Evolutionary conservation across 2,888 invertebrate species (phyloP).

Genomic region (Camponotus fellah): DNA sequence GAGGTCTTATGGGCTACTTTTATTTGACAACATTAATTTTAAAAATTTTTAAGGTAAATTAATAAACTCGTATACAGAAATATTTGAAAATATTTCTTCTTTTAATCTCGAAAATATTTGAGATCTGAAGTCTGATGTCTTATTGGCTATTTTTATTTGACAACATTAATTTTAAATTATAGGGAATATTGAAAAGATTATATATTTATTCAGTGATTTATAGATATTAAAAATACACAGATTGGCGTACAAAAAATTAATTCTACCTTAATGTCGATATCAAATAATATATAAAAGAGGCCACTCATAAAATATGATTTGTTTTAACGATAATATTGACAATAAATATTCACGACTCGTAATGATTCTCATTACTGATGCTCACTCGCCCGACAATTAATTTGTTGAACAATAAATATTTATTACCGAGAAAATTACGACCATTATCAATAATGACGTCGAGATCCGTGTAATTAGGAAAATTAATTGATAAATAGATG

Average conservation of each 20-base stretch:
- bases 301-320: constrained; percentile 6
- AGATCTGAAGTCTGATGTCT: background rate
- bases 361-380: constrained; percentile 13
- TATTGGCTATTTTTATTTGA: background rate
- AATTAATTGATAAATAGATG: constrained; percentile 14
- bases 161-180: background rate
- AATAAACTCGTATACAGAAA: background rate
- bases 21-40: background rate
- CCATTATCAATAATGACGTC: constrained; percentile 14
- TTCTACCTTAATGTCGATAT: background rate
- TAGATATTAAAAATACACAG: background rate
- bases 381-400: background rate
- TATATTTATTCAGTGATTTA: background rate
- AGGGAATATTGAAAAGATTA: background rate
- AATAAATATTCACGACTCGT: constrained; percentile 13
- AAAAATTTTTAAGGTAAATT: background rate
- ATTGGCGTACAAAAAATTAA: background rate
- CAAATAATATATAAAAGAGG: background rate
- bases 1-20: background rate
- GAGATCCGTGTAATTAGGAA: background rate
- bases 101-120: background rate
- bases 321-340: background rate
- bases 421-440: constrained; percentile 10
- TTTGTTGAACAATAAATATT: background rate
- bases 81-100: background rate